Evolutionary conservation across 2,797 vertebrate species (phyloP).

Genomic region (Cottoperca gobio): DNA sequence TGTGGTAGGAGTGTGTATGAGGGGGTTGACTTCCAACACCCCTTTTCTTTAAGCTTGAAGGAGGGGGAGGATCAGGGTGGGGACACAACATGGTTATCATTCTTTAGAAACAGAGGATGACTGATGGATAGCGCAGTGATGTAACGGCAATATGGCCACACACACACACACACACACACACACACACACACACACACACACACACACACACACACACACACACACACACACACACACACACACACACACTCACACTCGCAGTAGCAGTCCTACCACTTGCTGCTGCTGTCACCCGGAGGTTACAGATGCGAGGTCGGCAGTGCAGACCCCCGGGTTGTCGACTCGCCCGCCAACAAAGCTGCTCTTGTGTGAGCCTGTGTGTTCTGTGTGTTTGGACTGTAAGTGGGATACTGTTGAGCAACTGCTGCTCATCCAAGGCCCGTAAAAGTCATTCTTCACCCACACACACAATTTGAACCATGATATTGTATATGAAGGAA

Average conservation of each 20-base stretch:
- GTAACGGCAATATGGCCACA: conserved; percentile 28
- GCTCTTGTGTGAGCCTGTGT: conserved; percentile 55
- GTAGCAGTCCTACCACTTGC: conserved; percentile 4
- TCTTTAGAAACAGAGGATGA: conserved; percentile 4
- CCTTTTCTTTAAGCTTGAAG: background rate
- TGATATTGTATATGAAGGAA: conserved; percentile 6
- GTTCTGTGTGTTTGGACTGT: conserved; percentile 73
- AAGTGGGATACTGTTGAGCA: conserved; percentile 67
- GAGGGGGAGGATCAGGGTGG: background rate
- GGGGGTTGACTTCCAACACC: conserved; percentile 6
- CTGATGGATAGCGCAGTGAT: conserved; percentile 29
- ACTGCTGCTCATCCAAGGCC: conserved; percentile 61
- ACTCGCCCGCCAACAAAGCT: conserved; percentile 46
- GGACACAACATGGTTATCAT: background rate
- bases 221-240: conserved; percentile 6
- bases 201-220: conserved; percentile 6
- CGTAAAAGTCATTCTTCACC: conserved; percentile 46
- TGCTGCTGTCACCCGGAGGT: conserved; percentile 30
- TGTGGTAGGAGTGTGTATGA: background rate
- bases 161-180: conserved; percentile 6
- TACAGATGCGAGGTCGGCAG: conserved; percentile 46
- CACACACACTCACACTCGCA: conserved; percentile 10
- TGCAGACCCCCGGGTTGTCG: conserved; percentile 38
- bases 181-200: conserved; percentile 10
- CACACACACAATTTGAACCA: conserved; percentile 44